Evolutionary conservation across 2,113 vertebrate species (phyloP), one percentile per base, ranked within the genome.

Genomic region (Rhynchomys soricoides): DNA sequence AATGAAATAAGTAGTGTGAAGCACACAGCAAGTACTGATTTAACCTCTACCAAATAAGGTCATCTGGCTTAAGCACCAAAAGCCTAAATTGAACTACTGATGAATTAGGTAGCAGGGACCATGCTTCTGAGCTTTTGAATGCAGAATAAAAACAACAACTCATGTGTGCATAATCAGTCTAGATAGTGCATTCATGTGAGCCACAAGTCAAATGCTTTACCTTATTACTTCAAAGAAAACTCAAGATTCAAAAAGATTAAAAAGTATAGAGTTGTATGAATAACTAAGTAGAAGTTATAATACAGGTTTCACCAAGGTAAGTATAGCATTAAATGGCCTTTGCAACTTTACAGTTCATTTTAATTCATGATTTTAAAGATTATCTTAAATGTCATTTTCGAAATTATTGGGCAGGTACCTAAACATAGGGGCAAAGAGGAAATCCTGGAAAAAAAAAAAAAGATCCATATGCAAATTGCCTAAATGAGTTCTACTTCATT

Each of bases 291-390:
- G 15, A 40, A 92, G 52, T 62, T 13, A 90, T 19, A 70, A 86
- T 50, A 70, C n/a, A 1, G 34, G 81, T 75, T 92, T 68, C 37
- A 70, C 85, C 59, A 64, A 57, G 50, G 34, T 34, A 93, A 79
- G 50, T 59, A 86, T 9, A 86, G 17, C 26, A 94, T 37, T 74
- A 92, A 68, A 21, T 92, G 48, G 15, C 45, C 40, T 89, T 85
- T 10, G 66, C 11, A 86, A 40, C 8, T 57, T 71, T 71, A 73
- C 4, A 71, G 78, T 70, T 34, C 85, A 91, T 78, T 93, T 96
- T 64, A 40, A 91, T 52, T 92, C 82, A 94, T 68, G 45, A 37
- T n/a, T 68, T 86, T 68, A 81, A 81, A 92, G 43, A 83, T n/a
- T 43, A 89, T 62, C 66, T 68, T 71, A 74, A 89, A 96, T 57